Evolutionary conservation across 2,888 invertebrate species (phyloP), one percentile per base, ranked within the genome.

Genomic region (Mimumesa dahlbomi): DNA sequence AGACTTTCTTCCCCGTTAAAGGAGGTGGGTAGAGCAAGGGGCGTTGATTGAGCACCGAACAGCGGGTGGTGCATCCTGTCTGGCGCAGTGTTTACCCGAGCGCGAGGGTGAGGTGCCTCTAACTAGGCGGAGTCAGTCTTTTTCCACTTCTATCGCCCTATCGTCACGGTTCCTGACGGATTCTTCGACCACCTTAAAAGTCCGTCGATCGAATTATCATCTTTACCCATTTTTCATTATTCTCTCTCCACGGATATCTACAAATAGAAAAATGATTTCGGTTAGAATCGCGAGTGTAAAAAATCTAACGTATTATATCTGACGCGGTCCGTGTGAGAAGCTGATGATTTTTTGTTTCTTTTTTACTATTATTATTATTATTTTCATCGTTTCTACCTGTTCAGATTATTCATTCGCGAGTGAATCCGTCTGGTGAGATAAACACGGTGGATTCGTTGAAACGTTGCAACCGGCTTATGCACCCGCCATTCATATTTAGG

Each of bases 11-110:
- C 45, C 65, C 40, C 38, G 25, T n/a, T n/a, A n/a, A n/a, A 53
- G 65, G 57, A 62, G 57, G 45, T 66, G 63, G 54, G 56, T 49
- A 50, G 59, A 49, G 64, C 29, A 7, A 59, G 34, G 71, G 75
- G 68, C 75, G 75, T 75, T 73, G 73, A 79, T 78, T 57, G 64
- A 71, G 53, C 34, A 65, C 34, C 62, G 56, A 46, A 49, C 40
- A 53, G 61, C 67, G 54, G 67, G 66, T 72, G 70, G 75, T 79
- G 79, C 75, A 75, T 77, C 71, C 77, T 66, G 68, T n/a, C 72
- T 75, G 75, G 69, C 68, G 79, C 79, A 79, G 77, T 79, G 79
- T 79, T 79, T 79, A 79, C 77, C 49, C 49, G 72, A 63, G 59
- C 53, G 59, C 52, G 59, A 72, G 75, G 67, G 52, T 59, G 62